A percentile compares a stretch with the other conserved stretches of the same genome.
Conservation (phyloP, 2,797 vertebrate species). For the Micropoecilia bifurca region DNA sequence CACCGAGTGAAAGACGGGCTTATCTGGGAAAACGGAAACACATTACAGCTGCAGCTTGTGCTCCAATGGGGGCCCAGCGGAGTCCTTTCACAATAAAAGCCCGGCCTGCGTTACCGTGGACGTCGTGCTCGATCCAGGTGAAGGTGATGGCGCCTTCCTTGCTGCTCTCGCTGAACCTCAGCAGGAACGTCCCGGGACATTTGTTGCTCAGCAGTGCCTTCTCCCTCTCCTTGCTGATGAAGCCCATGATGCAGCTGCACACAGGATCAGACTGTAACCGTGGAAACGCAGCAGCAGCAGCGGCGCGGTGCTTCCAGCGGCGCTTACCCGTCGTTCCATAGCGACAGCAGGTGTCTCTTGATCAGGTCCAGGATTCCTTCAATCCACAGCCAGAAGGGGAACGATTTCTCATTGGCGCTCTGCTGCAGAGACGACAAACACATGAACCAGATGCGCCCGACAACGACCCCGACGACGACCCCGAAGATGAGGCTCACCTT, state of each 20-base stretch:
- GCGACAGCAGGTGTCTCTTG: constrained; percentile 90
- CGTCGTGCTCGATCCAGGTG: constrained; percentile 85
- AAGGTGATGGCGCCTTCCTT: constrained; percentile 94
- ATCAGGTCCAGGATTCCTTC: constrained; percentile 97
- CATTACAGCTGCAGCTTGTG: neutral
- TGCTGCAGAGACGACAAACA: constrained; percentile 62
- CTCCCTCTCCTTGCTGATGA: constrained; percentile 92
- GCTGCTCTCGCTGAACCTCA: constrained; percentile 96
- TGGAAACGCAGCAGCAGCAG: neutral
- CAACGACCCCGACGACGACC: neutral
- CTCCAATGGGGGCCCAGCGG: neutral
- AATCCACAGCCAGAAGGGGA: constrained; percentile 98
- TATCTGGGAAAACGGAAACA: constrained; percentile 63
- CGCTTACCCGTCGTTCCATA: constrained; percentile 95
- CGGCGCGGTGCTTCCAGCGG: fast-evolving
- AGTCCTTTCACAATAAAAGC: neutral
- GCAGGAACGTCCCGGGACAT: constrained; percentile 90
- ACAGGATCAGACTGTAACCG: too few species aligned
- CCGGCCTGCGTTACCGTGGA: constrained; percentile 41
- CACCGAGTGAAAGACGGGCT: constrained; percentile 90
- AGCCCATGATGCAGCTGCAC: constrained; percentile 91
- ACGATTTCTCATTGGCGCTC: constrained; percentile 90
- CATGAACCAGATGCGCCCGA: neutral
- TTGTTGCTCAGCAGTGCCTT: constrained; percentile 86
- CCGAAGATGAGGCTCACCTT: constrained; percentile 81